Evolutionary conservation across 1,140 invertebrate genomes (phyloP).

Genomic region (Bombus waltoni): DNA sequence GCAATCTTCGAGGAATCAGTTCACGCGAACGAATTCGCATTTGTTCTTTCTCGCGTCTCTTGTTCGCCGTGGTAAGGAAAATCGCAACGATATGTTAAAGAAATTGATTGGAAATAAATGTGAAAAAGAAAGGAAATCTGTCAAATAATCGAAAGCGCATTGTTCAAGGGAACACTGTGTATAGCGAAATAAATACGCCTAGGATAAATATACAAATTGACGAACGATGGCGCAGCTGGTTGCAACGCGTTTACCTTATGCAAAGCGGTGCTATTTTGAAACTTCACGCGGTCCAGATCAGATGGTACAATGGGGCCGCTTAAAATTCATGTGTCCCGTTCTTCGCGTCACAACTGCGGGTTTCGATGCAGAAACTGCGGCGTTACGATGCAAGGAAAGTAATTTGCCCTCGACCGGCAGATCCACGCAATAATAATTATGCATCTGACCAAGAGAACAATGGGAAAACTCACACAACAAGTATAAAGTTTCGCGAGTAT

Average conservation of each 20-base stretch:
- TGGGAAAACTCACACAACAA: conserved; percentile 37
- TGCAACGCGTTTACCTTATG: neutral
- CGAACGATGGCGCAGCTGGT: neutral
- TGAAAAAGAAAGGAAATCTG: too few species aligned
- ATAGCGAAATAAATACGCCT: too few species aligned
- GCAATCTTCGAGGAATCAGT: too few species aligned
- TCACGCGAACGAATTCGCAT: too few species aligned
- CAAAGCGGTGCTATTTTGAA: neutral
- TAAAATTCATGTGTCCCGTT: conserved; percentile 18
- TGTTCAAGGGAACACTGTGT: too few species aligned
- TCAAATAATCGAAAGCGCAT: too few species aligned
- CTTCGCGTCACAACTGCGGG: conserved; percentile 46
- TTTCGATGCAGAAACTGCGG: conserved; percentile 55
- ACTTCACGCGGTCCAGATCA: neutral
- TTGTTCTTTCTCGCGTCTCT: too few species aligned
- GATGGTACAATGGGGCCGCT: neutral
- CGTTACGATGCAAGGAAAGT: conserved; percentile 46
- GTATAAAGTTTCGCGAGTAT: conserved; percentile 2
- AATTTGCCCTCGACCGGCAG: conserved; percentile 54
- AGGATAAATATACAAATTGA: neutral
- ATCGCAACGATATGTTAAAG: too few species aligned
- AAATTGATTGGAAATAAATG: too few species aligned
- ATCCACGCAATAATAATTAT: conserved; percentile 63
- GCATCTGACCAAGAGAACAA: conserved; percentile 38
- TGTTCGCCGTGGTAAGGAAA: too few species aligned